A percentile compares a stretch with the other conserved stretches of the same genome.
phyloP scores from a whole-genome alignment of 2,113 vertebrate species.

The Antechinus flavipes region DNA sequence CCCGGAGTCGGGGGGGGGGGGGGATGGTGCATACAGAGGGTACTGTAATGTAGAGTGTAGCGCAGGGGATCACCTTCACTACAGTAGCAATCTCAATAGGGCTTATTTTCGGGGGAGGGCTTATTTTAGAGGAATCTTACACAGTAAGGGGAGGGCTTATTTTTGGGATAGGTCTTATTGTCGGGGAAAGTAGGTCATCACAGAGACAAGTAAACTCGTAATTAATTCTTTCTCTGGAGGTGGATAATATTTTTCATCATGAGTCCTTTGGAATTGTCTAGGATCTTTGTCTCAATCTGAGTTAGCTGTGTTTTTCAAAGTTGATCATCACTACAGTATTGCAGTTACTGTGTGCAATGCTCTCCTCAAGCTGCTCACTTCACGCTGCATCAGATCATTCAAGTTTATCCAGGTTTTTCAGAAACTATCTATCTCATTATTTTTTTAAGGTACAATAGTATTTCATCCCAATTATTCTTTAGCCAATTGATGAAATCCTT shows the following conservation, averaged over 20 bases:
- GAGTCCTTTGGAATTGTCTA: background rate
- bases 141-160: too few relatives aligned
- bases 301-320: background rate
- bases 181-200: too few relatives aligned
- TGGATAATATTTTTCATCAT: background rate
- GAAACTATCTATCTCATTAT: background rate
- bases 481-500: background rate
- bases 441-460: background rate
- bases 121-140: too few relatives aligned
- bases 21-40: too few relatives aligned
- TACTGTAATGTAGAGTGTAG: too few relatives aligned
- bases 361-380: background rate
- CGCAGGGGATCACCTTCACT: too few relatives aligned
- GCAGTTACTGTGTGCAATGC: background rate
- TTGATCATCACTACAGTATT: background rate
- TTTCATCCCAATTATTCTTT: background rate
- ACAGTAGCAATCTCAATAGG: too few relatives aligned
- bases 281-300: background rate
- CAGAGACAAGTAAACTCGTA: too few relatives aligned
- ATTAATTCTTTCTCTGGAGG: background rate
- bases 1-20: too few relatives aligned
- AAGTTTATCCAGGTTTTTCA: background rate
- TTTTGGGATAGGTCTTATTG: too few relatives aligned
- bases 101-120: too few relatives aligned
- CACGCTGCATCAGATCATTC: background rate